A percentile compares a stretch with the other conserved stretches of the same genome.
These are phyloP conservation scores for Ictalurus furcatus DNA, from an alignment of 2,113 vertebrate species.

Conservation along the genomic window DNA sequence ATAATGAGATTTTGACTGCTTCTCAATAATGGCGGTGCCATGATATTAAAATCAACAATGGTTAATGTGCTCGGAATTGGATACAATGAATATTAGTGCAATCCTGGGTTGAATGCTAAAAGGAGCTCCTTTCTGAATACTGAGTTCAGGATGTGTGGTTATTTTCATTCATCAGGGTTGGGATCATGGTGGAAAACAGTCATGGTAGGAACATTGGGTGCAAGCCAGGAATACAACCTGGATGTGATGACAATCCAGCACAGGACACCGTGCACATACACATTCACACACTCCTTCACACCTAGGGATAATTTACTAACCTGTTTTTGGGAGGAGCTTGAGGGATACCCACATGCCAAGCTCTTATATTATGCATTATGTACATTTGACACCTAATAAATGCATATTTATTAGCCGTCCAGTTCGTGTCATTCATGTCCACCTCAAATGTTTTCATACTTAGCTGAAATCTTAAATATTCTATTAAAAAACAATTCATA, in stretches of 20 bases:
- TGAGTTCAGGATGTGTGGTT: constrained; percentile 7
- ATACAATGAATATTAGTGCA: constrained; percentile 33
- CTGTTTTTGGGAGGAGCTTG: neutral
- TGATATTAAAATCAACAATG: constrained; percentile 56
- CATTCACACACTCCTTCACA: neutral
- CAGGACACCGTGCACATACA: neutral
- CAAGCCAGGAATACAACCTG: neutral
- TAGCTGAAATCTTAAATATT: neutral
- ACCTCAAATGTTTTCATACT: neutral
- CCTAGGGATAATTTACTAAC: neutral
- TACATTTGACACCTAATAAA: neutral
- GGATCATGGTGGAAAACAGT: neutral
- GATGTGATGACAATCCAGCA: neutral
- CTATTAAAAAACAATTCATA: neutral
- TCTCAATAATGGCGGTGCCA: constrained; percentile 39
- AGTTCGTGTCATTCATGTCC: neutral
- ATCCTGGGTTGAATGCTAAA: constrained; percentile 35
- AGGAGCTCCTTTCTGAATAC: constrained; percentile 28
- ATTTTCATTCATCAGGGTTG: constrained; percentile 13
- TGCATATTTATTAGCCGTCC: neutral
- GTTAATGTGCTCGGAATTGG: constrained; percentile 42
- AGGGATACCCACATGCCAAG: neutral
- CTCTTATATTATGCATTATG: neutral
- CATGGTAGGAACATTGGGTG: neutral
- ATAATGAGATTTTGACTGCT: constrained; percentile 52